Evolutionary conservation across 2,888 invertebrate species (phyloP).

Genomic region (Pantelozetes paolii): DNA sequence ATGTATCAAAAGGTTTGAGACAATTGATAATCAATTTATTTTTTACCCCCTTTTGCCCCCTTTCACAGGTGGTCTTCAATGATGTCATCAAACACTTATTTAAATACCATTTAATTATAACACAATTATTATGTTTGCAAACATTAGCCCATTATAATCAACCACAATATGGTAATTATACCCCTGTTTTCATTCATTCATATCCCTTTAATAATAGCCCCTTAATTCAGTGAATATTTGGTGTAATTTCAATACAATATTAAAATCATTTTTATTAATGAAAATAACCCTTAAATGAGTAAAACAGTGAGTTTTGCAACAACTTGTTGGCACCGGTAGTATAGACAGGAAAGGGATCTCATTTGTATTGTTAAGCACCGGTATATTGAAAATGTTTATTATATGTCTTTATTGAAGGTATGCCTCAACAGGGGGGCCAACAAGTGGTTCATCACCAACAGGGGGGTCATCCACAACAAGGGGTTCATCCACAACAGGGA

Average conservation of each 20-base stretch:
- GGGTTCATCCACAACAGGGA: conserved; percentile 25
- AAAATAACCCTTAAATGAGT: no score
- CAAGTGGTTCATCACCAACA: conserved; percentile 17
- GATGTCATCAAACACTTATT: neutral
- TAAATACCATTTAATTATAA: neutral
- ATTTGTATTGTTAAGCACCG: no score
- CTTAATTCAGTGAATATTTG: neutral
- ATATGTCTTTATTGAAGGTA: neutral
- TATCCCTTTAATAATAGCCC: neutral
- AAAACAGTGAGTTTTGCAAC: no score
- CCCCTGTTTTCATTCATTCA: neutral
- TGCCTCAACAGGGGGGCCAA: neutral
- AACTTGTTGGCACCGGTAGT: no score
- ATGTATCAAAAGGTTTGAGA: no score
- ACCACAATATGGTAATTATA: conserved; percentile 35
- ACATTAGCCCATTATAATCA: conserved; percentile 37
- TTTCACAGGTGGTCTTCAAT: neutral
- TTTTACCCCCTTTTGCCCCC: no score
- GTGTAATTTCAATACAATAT: no score
- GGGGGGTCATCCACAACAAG: neutral
- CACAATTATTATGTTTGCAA: conserved; percentile 18
- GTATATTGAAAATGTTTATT: neutral
- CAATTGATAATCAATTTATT: no score
- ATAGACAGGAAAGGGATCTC: no score
- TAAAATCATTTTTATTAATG: no score